Percentiles rank a stretch among this genome's conserved stretches.
These are phyloP conservation scores for Meteorus colon DNA, from an alignment of 2,888 invertebrate species.

Conservation along the genomic window DNA sequence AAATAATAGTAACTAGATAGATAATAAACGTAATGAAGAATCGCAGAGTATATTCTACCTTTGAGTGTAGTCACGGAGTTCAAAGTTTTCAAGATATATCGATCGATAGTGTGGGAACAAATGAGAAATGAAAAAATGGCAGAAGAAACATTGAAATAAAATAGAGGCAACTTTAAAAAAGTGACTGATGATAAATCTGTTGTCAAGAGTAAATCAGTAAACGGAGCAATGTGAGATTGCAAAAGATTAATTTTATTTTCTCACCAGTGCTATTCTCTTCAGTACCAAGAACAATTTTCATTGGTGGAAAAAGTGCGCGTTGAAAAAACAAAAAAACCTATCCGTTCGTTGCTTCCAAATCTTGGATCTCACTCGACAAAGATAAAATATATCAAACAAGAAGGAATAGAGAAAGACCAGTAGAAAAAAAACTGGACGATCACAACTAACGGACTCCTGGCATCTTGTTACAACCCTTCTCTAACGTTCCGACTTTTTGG, in stretches of 20 bases:
- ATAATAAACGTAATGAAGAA: neutral
- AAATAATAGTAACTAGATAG: neutral
- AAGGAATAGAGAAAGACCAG: too few relatives aligned
- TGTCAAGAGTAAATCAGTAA: conserved; percentile 17
- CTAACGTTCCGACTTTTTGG: conserved; percentile 4
- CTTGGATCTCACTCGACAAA: conserved; percentile 6
- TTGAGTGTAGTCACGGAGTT: neutral
- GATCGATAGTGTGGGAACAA: neutral
- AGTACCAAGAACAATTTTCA: neutral
- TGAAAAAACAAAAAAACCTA: neutral
- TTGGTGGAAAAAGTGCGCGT: neutral
- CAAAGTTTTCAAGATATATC: neutral
- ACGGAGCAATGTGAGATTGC: neutral
- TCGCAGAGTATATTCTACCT: neutral
- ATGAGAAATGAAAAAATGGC: neutral
- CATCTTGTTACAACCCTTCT: conserved; percentile 19
- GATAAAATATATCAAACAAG: neutral
- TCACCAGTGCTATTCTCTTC: neutral
- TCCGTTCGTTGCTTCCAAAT: neutral
- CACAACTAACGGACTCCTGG: conserved; percentile 7
- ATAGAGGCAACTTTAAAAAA: neutral
- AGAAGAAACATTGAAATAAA: neutral
- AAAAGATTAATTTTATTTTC: conserved; percentile 21
- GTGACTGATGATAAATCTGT: conserved; percentile 34
- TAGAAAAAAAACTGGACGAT: neutral